These are phyloP conservation scores for Nyleta sp. DNA, from an alignment of 2,888 invertebrate genomes.

Conservation along the genomic window DNA sequence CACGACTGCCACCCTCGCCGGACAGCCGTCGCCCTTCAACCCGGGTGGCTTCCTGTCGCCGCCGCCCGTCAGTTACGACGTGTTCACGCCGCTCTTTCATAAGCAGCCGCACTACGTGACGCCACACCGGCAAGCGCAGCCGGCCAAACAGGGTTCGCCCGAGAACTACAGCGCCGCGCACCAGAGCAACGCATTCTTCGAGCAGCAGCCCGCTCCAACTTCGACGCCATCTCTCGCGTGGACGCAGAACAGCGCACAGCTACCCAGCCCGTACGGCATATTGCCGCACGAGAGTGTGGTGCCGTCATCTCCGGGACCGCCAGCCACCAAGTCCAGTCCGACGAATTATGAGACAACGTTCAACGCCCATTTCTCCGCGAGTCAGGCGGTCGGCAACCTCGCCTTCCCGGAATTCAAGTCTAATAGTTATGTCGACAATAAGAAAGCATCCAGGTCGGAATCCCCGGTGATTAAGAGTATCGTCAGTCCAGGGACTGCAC, in stretches of 20 bases:
- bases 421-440: constrained; percentile 75
- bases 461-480: constrained; percentile 83
- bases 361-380: constrained; percentile 88
- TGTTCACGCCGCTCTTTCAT: constrained; percentile 92
- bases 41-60: constrained; percentile 90
- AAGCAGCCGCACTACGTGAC: constrained; percentile 89
- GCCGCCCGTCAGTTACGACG: constrained; percentile 91
- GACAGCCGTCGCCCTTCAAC: constrained; percentile 87
- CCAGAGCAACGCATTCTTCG: constrained; percentile 86
- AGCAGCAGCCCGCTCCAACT: constrained; percentile 84
- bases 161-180: constrained; percentile 84
- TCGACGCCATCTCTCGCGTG: constrained; percentile 82
- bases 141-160: constrained; percentile 79
- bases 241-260: constrained; percentile 88
- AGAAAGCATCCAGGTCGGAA: constrained; percentile 84
- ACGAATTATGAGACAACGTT: constrained; percentile 86
- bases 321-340: constrained; percentile 84
- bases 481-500: constrained; percentile 83
- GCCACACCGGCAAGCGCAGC: constrained; percentile 87
- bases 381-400: constrained; percentile 86
- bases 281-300: constrained; percentile 91
- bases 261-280: constrained; percentile 90
- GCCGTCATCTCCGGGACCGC: constrained; percentile 85
- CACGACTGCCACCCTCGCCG: constrained; percentile 85
- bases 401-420: constrained; percentile 83